Evolutionary conservation across 2,888 invertebrate genomes (phyloP).

Genomic region (Heliconius charithonia): DNA sequence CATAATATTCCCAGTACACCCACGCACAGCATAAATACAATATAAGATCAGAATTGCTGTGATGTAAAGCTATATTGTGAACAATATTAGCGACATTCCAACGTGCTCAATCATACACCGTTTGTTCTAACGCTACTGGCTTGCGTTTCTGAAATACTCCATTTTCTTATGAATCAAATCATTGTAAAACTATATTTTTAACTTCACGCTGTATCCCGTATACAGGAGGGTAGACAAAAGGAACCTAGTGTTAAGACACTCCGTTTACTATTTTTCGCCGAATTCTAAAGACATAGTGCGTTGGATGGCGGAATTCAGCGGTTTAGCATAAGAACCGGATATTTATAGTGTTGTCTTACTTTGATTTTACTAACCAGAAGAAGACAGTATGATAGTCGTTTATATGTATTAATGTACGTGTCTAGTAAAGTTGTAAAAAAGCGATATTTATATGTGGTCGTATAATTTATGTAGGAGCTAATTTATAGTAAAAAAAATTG

Average conservation of each 20-base stretch:
- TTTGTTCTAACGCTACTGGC: conserved; percentile 15
- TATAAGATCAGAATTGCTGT: not conserved
- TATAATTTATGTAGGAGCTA: not conserved
- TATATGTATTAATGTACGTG: not conserved
- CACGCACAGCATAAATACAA: not conserved
- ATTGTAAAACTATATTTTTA: too few relatives aligned
- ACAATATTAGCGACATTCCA: conserved; percentile 33
- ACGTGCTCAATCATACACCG: conserved; percentile 33
- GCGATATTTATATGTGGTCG: not conserved
- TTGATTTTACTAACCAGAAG: not conserved
- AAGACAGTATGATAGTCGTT: not conserved
- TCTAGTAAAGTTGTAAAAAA: not conserved
- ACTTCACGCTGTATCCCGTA: too few relatives aligned
- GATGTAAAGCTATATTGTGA: conserved; percentile 26
- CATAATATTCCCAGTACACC: conserved; percentile 2
- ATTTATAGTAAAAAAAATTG: not conserved
- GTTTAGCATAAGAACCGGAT: too few relatives aligned
- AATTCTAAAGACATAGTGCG: too few relatives aligned
- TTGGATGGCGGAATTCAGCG: too few relatives aligned
- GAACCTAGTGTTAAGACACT: too few relatives aligned
- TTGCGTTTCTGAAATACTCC: not conserved
- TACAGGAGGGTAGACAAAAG: too few relatives aligned
- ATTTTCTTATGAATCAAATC: not conserved
- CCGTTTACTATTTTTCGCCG: too few relatives aligned
- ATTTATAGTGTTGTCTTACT: not conserved